Evolutionary conservation across 2,888 invertebrate species (phyloP), one percentile per base, ranked within the genome.

Genomic region (Polydrusus tereticollis): DNA sequence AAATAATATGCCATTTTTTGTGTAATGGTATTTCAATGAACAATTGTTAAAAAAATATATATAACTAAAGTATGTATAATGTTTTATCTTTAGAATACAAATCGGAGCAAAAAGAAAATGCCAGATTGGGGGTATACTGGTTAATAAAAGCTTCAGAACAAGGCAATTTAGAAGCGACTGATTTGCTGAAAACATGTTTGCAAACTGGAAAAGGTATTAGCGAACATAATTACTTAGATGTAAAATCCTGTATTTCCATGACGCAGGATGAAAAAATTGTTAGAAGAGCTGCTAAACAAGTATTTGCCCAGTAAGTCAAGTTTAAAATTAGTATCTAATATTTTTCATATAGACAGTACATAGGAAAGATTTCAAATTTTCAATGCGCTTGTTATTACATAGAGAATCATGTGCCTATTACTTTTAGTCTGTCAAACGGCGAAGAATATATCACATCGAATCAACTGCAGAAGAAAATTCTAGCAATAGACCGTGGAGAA

Each of bases 91-190:
- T 66, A 82, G 81, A 81, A 71, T 77, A 75, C 69, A 91, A 92
- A 77, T 88, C 89, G 29, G 92, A 91, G 79, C 90, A 88, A 82
- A 90, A 91, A 80, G 93, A 93, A 80, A 93, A 94, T 85, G 93
- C 92, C 74, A 90, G 92, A 77, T 89, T 94, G 76, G 97, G 96
- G 0, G 90, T 97, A 59, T 93, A 94, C 80, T 97, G 97, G 97
- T 86, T 97, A 57, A 92, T 96, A n/a, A 93, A 94, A 86, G 96
- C 97, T 1, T 96, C 97, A 0, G 94, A 95, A 80, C 96, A 97
- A 84, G 97, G 97, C 0, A 95, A 96, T 80, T 89, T 91, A 47
- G 95, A 96, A 83, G 97, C 97, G 0, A 93, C 95, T 36, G 90
- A 90, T 72, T 88, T 96, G 81, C 87, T 98, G 74, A 87, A 88